Conservation (phyloP, 2,888 invertebrate genomes). For the Luperina nickerlii region DNA sequence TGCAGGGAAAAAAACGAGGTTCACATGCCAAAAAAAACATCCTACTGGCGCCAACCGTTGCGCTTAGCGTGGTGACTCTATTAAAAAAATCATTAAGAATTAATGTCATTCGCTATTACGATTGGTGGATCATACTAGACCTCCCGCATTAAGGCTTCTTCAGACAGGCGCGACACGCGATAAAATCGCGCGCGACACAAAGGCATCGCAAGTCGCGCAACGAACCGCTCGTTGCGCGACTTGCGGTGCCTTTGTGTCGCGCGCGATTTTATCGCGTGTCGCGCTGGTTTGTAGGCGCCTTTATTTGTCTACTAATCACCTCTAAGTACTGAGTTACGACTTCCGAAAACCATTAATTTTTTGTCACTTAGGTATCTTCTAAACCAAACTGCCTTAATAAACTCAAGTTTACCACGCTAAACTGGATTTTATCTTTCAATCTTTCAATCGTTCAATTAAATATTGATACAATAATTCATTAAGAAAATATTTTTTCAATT, state of each 20-base stretch:
- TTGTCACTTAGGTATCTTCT: slow-evolving; percentile 42
- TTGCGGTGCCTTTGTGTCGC: too few relatives aligned
- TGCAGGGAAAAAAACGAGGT: slow-evolving; percentile 35
- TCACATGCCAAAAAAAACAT: slow-evolving; percentile 36
- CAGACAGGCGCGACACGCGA: too few relatives aligned
- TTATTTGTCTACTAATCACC: slow-evolving; percentile 40
- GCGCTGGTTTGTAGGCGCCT: too few relatives aligned
- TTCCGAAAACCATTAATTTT: slow-evolving; percentile 61
- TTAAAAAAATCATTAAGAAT: slow-evolving; percentile 24
- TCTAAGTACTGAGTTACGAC: slow-evolving; percentile 53
- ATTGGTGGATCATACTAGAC: slow-evolving; percentile 34
- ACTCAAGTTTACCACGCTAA: slow-evolving; percentile 60
- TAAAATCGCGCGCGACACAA: too few relatives aligned
- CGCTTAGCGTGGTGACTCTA: slow-evolving; percentile 13
- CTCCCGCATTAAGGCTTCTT: slow-evolving; percentile 31
- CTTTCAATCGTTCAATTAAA: slow-evolving; percentile 61
- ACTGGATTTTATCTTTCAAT: slow-evolving; percentile 58
- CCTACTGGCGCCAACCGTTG: slow-evolving; percentile 42
- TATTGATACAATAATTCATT: slow-evolving; percentile 66
- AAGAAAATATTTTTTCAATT: slow-evolving; percentile 62
- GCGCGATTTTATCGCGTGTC: too few relatives aligned
- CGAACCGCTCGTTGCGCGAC: too few relatives aligned
- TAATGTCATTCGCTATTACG: slow-evolving; percentile 16
- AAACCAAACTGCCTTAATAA: slow-evolving; percentile 61
- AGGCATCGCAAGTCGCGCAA: too few relatives aligned